Evolutionary conservation across 2,113 vertebrate genomes (phyloP).

Genomic region (Aphyosemion australe): DNA sequence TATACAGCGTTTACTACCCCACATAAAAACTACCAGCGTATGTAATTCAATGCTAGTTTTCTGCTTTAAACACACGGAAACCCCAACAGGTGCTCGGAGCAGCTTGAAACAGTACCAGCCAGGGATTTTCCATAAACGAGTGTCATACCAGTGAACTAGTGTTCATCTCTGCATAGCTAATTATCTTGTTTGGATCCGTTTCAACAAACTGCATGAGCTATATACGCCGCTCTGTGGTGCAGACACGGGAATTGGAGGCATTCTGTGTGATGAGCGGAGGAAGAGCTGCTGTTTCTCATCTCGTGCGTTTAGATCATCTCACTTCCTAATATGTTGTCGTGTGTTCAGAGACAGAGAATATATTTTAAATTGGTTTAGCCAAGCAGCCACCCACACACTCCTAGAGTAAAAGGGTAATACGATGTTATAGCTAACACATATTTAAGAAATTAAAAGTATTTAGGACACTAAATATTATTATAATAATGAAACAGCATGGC

Average conservation of each 20-base stretch:
- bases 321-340: background rate
- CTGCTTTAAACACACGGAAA: conserved; percentile 2
- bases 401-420: background rate
- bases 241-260: conserved; percentile 4
- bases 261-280: conserved; percentile 1
- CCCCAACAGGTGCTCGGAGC: conserved; percentile 45
- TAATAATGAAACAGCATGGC: no score
- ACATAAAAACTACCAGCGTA: background rate
- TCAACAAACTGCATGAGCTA: conserved; percentile 21
- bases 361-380: background rate
- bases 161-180: conserved; percentile 39
- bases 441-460: background rate
- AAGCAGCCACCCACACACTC: background rate
- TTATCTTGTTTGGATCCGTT: conserved; percentile 42
- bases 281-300: background rate
- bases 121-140: conserved; percentile 52
- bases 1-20: background rate
- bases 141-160: conserved; percentile 35
- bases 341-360: background rate
- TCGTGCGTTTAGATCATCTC: background rate
- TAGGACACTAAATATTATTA: no score
- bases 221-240: background rate
- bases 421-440: no score
- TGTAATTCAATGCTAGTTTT: conserved; percentile 1
- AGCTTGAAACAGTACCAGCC: conserved; percentile 37